Conservation (phyloP, 2,797 vertebrate species). For the Podargus strigoides region DNA sequence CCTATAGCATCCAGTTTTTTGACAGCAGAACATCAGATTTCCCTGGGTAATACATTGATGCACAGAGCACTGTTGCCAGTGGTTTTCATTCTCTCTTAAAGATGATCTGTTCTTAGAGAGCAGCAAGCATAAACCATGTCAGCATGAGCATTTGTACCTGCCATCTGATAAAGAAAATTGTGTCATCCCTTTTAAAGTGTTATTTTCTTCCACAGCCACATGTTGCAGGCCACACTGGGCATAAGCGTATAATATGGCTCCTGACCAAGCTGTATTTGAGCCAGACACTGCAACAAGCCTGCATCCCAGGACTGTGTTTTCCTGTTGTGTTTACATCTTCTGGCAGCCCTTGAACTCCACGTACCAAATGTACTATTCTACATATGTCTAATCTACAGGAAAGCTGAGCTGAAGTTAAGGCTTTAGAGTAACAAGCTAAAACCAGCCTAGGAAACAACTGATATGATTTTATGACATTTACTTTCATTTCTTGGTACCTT, state of each 20-base stretch:
- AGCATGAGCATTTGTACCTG: background rate
- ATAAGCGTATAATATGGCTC: background rate
- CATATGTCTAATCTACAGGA: background rate
- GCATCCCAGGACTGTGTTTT: background rate
- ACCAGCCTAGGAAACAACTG: background rate
- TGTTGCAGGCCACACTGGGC: background rate
- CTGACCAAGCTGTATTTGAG: background rate
- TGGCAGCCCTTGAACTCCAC: background rate
- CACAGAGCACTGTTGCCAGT: background rate
- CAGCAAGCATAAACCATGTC: background rate
- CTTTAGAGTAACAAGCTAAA: background rate
- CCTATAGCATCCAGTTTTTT: background rate
- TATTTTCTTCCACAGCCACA: background rate
- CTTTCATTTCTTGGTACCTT: background rate
- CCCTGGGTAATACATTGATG: background rate
- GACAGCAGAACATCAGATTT: background rate
- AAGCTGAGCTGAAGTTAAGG: background rate
- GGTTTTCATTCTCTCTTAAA: background rate
- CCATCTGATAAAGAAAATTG: background rate
- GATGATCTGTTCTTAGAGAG: background rate
- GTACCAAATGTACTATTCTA: background rate
- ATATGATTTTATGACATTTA: background rate
- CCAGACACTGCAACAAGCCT: background rate
- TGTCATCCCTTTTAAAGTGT: background rate
- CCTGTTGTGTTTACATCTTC: background rate